phyloP scores from a whole-genome alignment of 1,140 invertebrate genomes.

The Tenebrio molitor region DNA sequence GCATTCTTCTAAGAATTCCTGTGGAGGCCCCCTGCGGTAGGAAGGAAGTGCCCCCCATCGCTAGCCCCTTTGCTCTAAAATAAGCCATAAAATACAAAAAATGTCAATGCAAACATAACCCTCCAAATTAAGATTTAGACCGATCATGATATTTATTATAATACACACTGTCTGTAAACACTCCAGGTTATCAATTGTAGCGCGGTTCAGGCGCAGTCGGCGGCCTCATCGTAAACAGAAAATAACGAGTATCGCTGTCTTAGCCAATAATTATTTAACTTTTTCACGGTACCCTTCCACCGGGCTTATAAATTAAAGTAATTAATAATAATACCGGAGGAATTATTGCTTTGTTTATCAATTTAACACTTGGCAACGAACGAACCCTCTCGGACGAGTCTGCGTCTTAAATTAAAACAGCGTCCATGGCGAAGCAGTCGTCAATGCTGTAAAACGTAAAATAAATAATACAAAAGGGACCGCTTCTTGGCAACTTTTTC shows the following conservation, averaged over 20 bases:
- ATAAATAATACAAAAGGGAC: too few relatives aligned
- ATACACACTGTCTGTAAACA: constrained; percentile 55
- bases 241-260: constrained; percentile 59
- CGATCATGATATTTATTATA: constrained; percentile 55
- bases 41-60: constrained; percentile 60
- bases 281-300: constrained; percentile 56
- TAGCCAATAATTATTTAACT: constrained; percentile 62
- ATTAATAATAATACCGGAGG: constrained; percentile 46
- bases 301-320: constrained; percentile 30
- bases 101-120: constrained; percentile 59
- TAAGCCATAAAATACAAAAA: constrained; percentile 63
- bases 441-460: too few relatives aligned
- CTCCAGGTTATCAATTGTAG: constrained; percentile 61
- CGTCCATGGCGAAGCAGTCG: too few relatives aligned
- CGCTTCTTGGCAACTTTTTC: too few relatives aligned
- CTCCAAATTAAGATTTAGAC: constrained; percentile 60
- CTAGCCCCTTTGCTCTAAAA: constrained; percentile 52
- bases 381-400: too few relatives aligned
- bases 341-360: constrained; percentile 51
- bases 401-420: too few relatives aligned
- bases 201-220: constrained; percentile 53
- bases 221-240: constrained; percentile 59
- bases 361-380: constrained; percentile 50
- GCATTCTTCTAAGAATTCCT: constrained; percentile 57
- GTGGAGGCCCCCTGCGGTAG: constrained; percentile 56